Conservation (phyloP, 2,888 invertebrate genomes). For the Gastrophysa polygoni region DNA sequence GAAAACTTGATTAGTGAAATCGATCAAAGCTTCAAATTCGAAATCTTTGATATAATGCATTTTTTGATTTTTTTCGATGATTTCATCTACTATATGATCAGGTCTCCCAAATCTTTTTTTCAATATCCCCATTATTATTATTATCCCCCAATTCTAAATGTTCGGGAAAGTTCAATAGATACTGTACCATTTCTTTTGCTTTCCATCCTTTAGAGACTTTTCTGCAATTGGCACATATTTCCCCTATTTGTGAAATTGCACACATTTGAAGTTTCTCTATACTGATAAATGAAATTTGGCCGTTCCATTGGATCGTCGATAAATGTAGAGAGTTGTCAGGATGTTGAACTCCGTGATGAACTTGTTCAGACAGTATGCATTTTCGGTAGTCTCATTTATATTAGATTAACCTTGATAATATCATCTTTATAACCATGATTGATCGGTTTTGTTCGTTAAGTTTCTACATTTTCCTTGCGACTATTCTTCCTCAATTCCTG, state of each 20-base stretch:
- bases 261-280: slow-evolving; percentile 1
- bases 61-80: background rate
- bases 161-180: background rate
- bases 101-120: background rate
- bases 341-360: no score
- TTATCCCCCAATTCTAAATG: background rate
- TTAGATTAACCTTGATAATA: background rate
- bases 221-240: background rate
- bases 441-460: background rate
- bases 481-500: background rate
- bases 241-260: background rate
- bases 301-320: slow-evolving; percentile 5
- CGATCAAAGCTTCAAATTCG: no score
- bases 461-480: background rate
- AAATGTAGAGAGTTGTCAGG: slow-evolving; percentile 3
- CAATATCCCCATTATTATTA: background rate
- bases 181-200: background rate
- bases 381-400: background rate
- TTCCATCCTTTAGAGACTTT: background rate
- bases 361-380: no score
- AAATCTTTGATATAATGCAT: no score
- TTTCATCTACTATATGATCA: no score
- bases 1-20: background rate
- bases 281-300: slow-evolving; percentile 5
- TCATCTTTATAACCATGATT: background rate